These are phyloP conservation scores for Hippocampus guttulatus DNA, from an alignment of 2,113 vertebrate species.

Conservation along the genomic window DNA sequence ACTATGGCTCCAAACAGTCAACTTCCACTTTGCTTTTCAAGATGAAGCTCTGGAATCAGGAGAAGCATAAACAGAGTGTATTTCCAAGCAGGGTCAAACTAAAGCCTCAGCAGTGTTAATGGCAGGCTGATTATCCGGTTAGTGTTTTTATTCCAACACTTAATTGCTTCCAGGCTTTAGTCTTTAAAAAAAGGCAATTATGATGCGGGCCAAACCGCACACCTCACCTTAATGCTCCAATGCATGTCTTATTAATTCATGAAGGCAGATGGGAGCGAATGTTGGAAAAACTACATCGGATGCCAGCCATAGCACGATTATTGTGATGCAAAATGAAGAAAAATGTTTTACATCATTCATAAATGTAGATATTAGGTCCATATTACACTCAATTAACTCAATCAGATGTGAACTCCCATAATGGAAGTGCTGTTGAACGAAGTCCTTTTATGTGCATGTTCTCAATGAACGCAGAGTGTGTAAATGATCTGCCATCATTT, in stretches of 20 bases:
- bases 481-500: slow-evolving; percentile 15
- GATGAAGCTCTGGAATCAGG: slow-evolving; percentile 28
- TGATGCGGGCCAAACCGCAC: slow-evolving; percentile 50
- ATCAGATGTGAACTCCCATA: background rate
- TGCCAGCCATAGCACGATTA: background rate
- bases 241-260: slow-evolving; percentile 53
- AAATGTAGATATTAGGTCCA: background rate
- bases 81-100: slow-evolving; percentile 41
- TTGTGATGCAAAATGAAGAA: background rate
- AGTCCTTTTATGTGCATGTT: background rate
- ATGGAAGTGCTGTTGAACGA: background rate
- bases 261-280: slow-evolving; percentile 41
- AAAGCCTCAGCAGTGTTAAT: slow-evolving; percentile 54
- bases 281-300: background rate
- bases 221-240: slow-evolving; percentile 53
- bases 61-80: slow-evolving; percentile 1
- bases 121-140: slow-evolving; percentile 62
- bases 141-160: slow-evolving; percentile 53
- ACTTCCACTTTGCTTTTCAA: slow-evolving; percentile 42
- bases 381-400: background rate
- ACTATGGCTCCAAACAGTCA: slow-evolving; percentile 63
- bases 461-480: background rate
- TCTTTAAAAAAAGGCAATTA: slow-evolving; percentile 65
- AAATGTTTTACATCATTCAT: background rate
- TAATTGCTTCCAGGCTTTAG: slow-evolving; percentile 60